A percentile compares a stretch with the other conserved stretches of the same genome.
Conservation (phyloP, 2,888 invertebrate genomes). For the Sycophila texana region DNA sequence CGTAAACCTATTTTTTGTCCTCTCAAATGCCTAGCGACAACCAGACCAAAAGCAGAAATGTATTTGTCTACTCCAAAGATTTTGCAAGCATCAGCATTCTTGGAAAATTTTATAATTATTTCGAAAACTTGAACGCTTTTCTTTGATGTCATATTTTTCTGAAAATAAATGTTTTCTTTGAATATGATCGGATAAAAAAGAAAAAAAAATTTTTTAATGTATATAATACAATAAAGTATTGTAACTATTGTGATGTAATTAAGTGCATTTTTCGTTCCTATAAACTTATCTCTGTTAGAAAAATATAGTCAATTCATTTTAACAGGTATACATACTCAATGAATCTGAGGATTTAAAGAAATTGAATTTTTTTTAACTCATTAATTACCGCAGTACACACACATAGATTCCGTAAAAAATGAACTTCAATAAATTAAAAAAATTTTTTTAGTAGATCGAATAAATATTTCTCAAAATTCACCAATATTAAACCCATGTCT, state of each 20-base stretch:
- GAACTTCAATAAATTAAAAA: neutral
- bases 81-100: conserved; percentile 61
- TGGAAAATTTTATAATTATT: conserved; percentile 47
- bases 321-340: too few relatives aligned
- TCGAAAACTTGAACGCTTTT: conserved; percentile 45
- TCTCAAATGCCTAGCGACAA: conserved; percentile 66
- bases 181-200: neutral
- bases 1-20: conserved; percentile 67
- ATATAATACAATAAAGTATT: too few relatives aligned
- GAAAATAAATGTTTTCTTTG: neutral
- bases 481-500: conserved; percentile 29
- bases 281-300: too few relatives aligned
- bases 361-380: too few relatives aligned
- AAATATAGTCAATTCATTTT: too few relatives aligned
- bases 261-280: too few relatives aligned
- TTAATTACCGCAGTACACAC: too few relatives aligned
- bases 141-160: conserved; percentile 23
- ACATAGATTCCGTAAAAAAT: too few relatives aligned
- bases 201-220: too few relatives aligned
- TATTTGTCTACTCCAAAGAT: conserved; percentile 65
- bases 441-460: neutral
- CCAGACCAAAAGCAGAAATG: conserved; percentile 69
- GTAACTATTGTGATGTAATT: too few relatives aligned
- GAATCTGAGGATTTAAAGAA: too few relatives aligned
- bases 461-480: conserved; percentile 27